phyloP scores from a whole-genome alignment of 2,797 vertebrate species.

The Neosilurus mollespiculum region DNA sequence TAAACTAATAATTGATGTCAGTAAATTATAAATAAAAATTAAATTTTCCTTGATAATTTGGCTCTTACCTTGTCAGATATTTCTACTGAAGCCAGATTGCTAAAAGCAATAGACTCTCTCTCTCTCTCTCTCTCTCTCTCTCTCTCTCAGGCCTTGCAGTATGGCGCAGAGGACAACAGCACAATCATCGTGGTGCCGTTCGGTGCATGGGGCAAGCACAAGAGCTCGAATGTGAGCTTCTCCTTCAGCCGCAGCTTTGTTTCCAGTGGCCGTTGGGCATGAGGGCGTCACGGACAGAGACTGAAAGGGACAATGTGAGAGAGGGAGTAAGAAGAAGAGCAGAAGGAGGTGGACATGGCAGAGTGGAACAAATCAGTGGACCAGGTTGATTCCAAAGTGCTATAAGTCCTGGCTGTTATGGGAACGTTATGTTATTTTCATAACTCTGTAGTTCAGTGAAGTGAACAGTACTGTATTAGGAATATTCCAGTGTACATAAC shows the following conservation, averaged over 20 bases:
- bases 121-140: neutral
- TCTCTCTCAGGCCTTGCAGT: conserved; percentile 83
- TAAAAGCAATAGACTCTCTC: neutral
- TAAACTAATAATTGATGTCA: neutral
- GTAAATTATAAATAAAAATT: neutral
- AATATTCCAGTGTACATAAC: neutral
- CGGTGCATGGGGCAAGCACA: conserved; percentile 94
- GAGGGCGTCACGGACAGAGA: conserved; percentile 66
- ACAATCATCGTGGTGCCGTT: conserved; percentile 92
- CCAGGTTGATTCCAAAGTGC: conserved; percentile 55
- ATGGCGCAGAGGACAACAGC: conserved; percentile 94
- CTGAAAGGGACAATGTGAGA: neutral
- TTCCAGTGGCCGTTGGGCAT: conserved; percentile 93
- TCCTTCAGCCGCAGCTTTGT: conserved; percentile 95
- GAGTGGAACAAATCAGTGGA: neutral
- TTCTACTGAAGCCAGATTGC: neutral
- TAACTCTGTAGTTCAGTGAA: neutral
- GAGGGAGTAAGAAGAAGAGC: neutral
- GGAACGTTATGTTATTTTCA: neutral
- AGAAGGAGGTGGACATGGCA: too few species aligned
- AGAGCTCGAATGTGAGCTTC: conserved; percentile 81
- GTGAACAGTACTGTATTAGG: neutral
- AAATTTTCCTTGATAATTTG: neutral
- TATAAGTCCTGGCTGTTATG: conserved; percentile 60
- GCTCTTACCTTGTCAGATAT: neutral